Evolutionary conservation across 2,113 vertebrate species (phyloP).

Genomic region (Mastomys natalensis): DNA sequence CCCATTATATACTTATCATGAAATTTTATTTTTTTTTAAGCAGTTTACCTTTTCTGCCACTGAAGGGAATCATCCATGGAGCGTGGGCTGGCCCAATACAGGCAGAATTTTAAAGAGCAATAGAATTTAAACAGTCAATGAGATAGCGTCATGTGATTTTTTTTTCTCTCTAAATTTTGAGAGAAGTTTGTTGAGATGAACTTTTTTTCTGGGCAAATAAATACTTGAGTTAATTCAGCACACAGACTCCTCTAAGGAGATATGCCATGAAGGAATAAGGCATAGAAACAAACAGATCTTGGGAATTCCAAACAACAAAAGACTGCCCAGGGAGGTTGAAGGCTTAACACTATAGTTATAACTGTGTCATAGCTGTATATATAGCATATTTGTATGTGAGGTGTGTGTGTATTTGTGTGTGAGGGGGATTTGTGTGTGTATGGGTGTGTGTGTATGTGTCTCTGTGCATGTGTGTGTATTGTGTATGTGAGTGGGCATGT

Average conservation of each 20-base stretch:
- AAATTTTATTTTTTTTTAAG: conserved; percentile 10
- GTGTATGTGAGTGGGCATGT: neutral
- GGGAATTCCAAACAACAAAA: neutral
- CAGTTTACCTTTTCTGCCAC: neutral
- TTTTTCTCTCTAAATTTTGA: neutral
- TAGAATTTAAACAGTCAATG: neutral
- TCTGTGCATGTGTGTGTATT: neutral
- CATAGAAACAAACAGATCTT: neutral
- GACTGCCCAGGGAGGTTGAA: no score
- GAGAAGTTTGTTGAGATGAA: neutral
- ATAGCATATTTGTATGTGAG: neutral
- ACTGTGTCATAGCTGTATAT: neutral
- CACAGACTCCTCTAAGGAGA: neutral
- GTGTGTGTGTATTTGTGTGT: neutral
- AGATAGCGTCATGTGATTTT: neutral
- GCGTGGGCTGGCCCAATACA: neutral
- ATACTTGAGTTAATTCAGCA: neutral
- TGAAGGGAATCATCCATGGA: neutral
- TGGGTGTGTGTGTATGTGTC: neutral
- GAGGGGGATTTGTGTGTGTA: neutral
- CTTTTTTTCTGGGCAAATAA: neutral
- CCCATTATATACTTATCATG: neutral
- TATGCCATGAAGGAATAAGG: neutral
- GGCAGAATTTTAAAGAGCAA: neutral
- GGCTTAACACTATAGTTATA: rapidly evolving